Evolutionary conservation across 2,113 vertebrate genomes (phyloP), one percentile per base, ranked within the genome.

Genomic region (Sinocyclocheilus anophthalmus): DNA sequence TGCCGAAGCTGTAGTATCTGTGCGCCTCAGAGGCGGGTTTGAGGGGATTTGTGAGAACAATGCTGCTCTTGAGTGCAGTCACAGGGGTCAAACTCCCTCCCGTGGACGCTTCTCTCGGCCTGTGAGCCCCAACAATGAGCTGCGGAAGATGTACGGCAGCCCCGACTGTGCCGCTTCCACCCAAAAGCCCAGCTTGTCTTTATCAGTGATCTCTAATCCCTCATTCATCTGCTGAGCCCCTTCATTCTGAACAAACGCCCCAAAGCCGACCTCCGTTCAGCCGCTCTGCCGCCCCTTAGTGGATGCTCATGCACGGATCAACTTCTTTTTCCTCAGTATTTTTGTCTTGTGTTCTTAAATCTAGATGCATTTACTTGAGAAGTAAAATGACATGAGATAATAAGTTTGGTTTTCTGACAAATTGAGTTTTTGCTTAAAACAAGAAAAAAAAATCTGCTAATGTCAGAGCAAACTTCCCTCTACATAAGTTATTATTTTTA

Each of bases 91-190:
- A 83, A 75, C 83, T 37, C 83, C 85, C 76, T 75, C 69, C 76
- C 37, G 7, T 22, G 39, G 4, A 61, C 59, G 22, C n/a, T 63
- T 78, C 85, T 30, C 67, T 48, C 26, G 24, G 33, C 37, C 84
- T 42, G 67, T 85, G 67, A 85, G 61, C 76, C 20, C 30, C 72
- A 85, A 91, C 88, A 91, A 90, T 84, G 89, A 81, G 39, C 70
- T 16, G 22, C 83, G 88, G 91, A 92, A 91, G 90, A 89, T 50
- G 86, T 75, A 86, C 84, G 86, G 91, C 89, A 90, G 89, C 87
- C 87, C 73, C 33, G 22, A 86, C 86, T 87, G 67, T 88, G 73
- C 72, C 45, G 16, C 84, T 86, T 90, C 89, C 90, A 90, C 86
- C 48, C 67, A 55, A 78, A 89, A 75, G 88, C 57, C 79, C 85